A percentile compares a stretch with the other conserved stretches of the same genome.
Evolutionary conservation across 1,140 invertebrate species (phyloP).

Genomic region (Solen grandis): DNA sequence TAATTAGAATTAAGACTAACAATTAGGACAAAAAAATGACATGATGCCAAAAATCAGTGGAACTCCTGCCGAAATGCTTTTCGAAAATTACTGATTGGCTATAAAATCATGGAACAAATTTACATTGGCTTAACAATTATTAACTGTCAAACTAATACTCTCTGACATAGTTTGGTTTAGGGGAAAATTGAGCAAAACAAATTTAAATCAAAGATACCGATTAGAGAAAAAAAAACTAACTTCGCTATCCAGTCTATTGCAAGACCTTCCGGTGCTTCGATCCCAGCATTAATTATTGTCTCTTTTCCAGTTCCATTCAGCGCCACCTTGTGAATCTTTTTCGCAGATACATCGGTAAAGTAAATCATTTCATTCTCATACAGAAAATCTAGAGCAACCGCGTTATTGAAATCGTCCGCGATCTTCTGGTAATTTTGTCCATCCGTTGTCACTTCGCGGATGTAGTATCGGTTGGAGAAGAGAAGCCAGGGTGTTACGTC

Average conservation of each 20-base stretch:
- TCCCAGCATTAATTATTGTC: slow-evolving; percentile 94
- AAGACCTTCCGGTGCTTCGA: slow-evolving; percentile 97
- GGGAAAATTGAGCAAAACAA: no score
- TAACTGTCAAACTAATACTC: no score
- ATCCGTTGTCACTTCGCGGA: slow-evolving; percentile 96
- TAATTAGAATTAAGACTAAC: no score
- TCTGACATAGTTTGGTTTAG: no score
- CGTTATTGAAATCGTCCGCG: slow-evolving; percentile 97
- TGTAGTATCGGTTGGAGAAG: slow-evolving; percentile 99
- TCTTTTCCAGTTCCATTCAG: slow-evolving; percentile 84
- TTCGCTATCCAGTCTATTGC: slow-evolving; percentile 96
- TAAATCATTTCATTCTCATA: slow-evolving; percentile 91
- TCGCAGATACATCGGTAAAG: slow-evolving; percentile 95
- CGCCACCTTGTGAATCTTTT: slow-evolving; percentile 88
- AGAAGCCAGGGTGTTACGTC: slow-evolving; percentile 93
- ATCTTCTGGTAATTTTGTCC: slow-evolving; percentile 92
- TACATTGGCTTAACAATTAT: no score
- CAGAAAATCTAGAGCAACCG: slow-evolving; percentile 97
- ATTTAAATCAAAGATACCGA: no score
- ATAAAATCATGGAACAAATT: no score
- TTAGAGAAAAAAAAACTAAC: slow-evolving; percentile 62
- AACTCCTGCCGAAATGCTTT: no score
- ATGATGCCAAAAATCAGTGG: no score
- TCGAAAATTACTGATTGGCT: no score
- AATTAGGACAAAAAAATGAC: no score